These are phyloP conservation scores for Pipra filicauda DNA, from an alignment of 2,113 vertebrate genomes.

Conservation along the genomic window DNA sequence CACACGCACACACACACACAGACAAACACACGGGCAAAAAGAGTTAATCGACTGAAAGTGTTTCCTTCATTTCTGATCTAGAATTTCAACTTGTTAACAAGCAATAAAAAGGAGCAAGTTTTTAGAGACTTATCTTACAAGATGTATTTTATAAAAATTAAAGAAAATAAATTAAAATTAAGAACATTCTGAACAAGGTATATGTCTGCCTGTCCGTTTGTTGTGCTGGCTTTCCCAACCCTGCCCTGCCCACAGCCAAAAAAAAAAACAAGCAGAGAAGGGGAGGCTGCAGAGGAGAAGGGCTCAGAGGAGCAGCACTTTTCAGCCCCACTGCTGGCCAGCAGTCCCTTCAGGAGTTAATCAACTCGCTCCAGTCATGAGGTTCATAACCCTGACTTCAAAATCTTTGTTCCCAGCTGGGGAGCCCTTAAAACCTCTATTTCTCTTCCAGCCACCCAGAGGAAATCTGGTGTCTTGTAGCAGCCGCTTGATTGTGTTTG, in stretches of 20 bases:
- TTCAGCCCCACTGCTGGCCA: background rate
- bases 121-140: conserved; percentile 78
- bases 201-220: background rate
- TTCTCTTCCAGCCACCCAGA: background rate
- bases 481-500: background rate
- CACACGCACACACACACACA: background rate
- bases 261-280: background rate
- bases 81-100: conserved; percentile 76
- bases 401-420: background rate
- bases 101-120: conserved; percentile 73
- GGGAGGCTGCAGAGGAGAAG: background rate
- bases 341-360: background rate
- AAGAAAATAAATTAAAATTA: conserved; percentile 78
- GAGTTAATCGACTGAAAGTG: conserved; percentile 75
- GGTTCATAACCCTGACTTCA: background rate
- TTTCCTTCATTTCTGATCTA: conserved; percentile 74
- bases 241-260: rapidly evolving
- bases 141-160: conserved; percentile 82
- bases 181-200: conserved; percentile 65
- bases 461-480: background rate
- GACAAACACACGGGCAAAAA: background rate
- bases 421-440: background rate
- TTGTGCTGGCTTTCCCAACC: background rate
- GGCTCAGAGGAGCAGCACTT: background rate
- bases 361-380: background rate